A percentile compares a stretch with the other conserved stretches of the same genome.
Conservation (phyloP, 1,140 invertebrate species). For the Drosophila mojavensis region DNA sequence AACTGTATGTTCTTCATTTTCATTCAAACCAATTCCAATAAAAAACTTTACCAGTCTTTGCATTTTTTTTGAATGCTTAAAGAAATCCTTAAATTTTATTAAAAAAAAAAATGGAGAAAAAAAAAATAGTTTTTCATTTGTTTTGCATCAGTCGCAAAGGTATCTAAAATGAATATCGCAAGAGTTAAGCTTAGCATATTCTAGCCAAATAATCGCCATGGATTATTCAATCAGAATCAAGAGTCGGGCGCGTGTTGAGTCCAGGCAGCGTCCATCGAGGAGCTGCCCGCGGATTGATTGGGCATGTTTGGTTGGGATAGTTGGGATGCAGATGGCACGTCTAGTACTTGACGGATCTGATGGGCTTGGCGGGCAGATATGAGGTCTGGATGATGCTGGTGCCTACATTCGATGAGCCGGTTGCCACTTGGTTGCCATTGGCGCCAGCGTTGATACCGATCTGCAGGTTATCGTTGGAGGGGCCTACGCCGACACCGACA, state of each 20-base stretch:
- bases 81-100: slow-evolving; percentile 70
- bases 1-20: too few species aligned
- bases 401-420: slow-evolving; percentile 31
- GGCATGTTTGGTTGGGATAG: neutral
- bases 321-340: neutral
- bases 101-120: slow-evolving; percentile 58
- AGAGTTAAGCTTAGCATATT: slow-evolving; percentile 37
- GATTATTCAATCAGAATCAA: slow-evolving; percentile 38
- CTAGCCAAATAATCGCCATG: slow-evolving; percentile 32
- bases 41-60: too few species aligned
- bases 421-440: slow-evolving; percentile 29
- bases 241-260: slow-evolving; percentile 24
- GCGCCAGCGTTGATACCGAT: slow-evolving; percentile 38
- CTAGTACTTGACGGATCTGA: slow-evolving; percentile 59
- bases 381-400: slow-evolving; percentile 79
- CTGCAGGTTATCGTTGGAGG: slow-evolving; percentile 10
- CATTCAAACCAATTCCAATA: too few species aligned
- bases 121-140: slow-evolving; percentile 19
- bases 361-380: slow-evolving; percentile 70
- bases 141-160: slow-evolving; percentile 46
- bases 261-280: too few species aligned
- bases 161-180: slow-evolving; percentile 31
- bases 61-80: slow-evolving; percentile 76
- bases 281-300: neutral
- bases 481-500: neutral